Evolutionary conservation across 2,113 vertebrate species (phyloP).

Genomic region (Pelecanoides urinatrix): DNA sequence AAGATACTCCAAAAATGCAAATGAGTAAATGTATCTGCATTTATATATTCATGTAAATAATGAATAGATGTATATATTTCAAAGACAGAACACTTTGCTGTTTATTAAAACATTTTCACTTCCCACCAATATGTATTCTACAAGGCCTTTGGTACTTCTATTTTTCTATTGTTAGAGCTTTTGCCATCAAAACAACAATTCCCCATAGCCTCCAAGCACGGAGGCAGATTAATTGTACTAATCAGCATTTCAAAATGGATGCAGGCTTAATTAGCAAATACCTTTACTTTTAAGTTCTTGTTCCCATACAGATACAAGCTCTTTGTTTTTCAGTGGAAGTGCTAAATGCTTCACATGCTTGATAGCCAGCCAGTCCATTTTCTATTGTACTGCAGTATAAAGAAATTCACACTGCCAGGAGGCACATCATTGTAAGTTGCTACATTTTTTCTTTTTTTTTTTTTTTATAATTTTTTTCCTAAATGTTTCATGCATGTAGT

Average conservation of each 20-base stretch:
- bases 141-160: background rate
- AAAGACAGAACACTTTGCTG: background rate
- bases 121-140: background rate
- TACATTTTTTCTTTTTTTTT: background rate
- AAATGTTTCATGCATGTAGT: background rate
- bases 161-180: background rate
- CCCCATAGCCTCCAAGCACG: background rate
- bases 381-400: background rate
- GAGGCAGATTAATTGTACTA: background rate
- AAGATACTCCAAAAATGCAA: background rate
- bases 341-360: background rate
- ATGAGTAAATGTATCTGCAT: background rate
- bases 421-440: background rate
- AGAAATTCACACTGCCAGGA: background rate
- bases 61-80: background rate
- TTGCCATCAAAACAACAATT: background rate
- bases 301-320: background rate
- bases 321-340: background rate
- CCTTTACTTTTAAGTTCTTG: background rate
- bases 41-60: background rate
- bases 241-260: background rate
- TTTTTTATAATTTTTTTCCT: background rate
- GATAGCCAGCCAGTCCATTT: background rate
- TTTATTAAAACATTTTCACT: background rate
- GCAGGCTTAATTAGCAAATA: background rate